Evolutionary conservation across 2,888 invertebrate genomes (phyloP), one percentile per base, ranked within the genome.

Genomic region (Drosophila barbarae): DNA sequence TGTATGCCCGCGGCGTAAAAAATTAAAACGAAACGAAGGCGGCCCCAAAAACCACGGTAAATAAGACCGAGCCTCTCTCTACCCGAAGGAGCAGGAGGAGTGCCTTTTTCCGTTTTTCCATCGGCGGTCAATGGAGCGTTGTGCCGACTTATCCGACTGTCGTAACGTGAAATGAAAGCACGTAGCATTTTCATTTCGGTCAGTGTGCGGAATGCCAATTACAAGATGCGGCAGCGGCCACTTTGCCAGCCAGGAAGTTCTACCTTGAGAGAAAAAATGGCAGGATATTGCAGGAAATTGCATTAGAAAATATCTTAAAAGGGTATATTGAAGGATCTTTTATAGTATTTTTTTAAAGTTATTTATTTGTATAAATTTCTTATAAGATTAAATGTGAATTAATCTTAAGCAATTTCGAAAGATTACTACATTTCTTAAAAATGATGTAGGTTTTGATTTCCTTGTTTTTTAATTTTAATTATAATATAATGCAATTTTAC

Each of bases 171-270:
- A 84, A 86, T 84, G 77, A 77, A 81, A 83, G 77, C 84, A 85
- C 84, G 84, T 85, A 85, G 85, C 74, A 70, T 82, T 83, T 85
- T 86, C 85, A 85, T 85, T 84, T 84, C 65, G 85, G 75, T 72
- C 84, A 81, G 77, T 72, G 81, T 75, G 71, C 77, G 73, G 86
- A 85, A 85, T 85, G 83, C 83, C 86, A 85, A 85, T 85, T 85
- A 86, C 79, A 83, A 71, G 78, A 65, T 71, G 74, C 61, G 73
- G 73, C 74, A 66, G 73, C 74, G 66, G 49, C 52, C 67, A 47
- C 63, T 36, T 41, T 46, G 55, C 39, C 47, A 52, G 42, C 35
- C 28, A 36, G 10, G 35, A 42, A 44, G 34, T 56, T 10, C 10
- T 21, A 47, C 42, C 30, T 18, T 34, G 5, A 46, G 42, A 46